Conservation (phyloP, 2,888 invertebrate genomes). For the Leptura quadrifasciata region DNA sequence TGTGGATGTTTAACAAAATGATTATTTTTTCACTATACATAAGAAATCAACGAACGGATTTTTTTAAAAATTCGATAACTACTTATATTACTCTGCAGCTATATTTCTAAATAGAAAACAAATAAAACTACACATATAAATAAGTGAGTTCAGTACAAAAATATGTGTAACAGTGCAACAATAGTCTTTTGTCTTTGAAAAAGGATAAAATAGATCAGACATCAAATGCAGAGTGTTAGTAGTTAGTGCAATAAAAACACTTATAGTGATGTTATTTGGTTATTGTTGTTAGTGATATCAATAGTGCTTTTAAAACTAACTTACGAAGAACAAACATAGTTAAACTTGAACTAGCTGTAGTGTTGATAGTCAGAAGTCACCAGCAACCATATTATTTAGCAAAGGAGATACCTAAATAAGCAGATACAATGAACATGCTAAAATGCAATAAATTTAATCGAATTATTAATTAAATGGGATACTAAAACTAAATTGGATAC, state of each 20-base stretch:
- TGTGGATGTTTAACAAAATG: too few species aligned
- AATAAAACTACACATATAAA: not conserved
- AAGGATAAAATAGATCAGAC: not conserved
- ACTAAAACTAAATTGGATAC: slow-evolving; percentile 10
- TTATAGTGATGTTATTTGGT: slow-evolving; percentile 42
- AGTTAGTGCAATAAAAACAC: slow-evolving; percentile 40
- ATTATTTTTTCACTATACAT: too few species aligned
- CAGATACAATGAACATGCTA: slow-evolving; percentile 51
- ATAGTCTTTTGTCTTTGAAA: not conserved
- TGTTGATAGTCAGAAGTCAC: slow-evolving; percentile 63
- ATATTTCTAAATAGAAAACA: too few species aligned
- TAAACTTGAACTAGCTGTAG: slow-evolving; percentile 59
- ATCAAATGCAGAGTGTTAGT: slow-evolving; percentile 8
- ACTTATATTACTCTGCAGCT: too few species aligned
- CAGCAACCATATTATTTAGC: slow-evolving; percentile 66
- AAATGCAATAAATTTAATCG: slow-evolving; percentile 39
- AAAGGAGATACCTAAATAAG: slow-evolving; percentile 62
- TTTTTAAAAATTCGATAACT: too few species aligned
- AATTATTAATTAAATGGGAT: slow-evolving; percentile 26
- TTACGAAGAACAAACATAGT: slow-evolving; percentile 62
- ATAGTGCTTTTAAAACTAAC: slow-evolving; percentile 58
- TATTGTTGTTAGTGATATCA: slow-evolving; percentile 34
- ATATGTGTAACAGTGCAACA: not conserved
- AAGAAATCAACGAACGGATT: too few species aligned
- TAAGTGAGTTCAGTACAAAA: not conserved